phyloP scores from a whole-genome alignment of 2,888 invertebrate species.

The Fragum sueziense region DNA sequence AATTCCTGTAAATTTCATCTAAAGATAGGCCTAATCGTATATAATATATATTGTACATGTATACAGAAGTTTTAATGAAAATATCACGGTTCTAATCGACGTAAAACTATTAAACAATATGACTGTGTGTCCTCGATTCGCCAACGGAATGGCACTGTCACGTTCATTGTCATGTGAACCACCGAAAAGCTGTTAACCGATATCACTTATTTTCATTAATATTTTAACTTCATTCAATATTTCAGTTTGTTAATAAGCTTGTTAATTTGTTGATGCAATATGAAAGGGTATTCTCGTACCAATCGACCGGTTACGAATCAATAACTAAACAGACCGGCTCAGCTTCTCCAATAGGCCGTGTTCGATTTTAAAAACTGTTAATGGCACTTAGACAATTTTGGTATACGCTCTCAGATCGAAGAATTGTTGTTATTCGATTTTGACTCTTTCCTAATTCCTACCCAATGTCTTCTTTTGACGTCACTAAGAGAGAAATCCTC shows the following conservation, averaged over 20 bases:
- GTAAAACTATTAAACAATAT: not conserved
- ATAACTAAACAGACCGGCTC: not conserved
- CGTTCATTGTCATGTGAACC: not conserved
- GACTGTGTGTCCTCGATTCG: not conserved
- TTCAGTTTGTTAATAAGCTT: not conserved
- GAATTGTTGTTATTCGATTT: not conserved
- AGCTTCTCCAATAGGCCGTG: not conserved
- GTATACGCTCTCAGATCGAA: not conserved
- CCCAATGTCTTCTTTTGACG: not conserved
- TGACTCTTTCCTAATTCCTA: not conserved
- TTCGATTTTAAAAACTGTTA: conserved; percentile 7
- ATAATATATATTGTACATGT: too few relatives aligned
- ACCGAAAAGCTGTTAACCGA: not conserved
- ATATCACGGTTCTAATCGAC: too few relatives aligned
- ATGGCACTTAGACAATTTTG: conserved; percentile 10
- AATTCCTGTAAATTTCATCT: too few relatives aligned
- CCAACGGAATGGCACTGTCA: not conserved
- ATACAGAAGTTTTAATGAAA: too few relatives aligned
- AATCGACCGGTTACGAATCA: conserved; percentile 13
- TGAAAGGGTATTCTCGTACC: not conserved
- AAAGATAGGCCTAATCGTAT: too few relatives aligned
- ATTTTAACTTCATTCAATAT: not conserved
- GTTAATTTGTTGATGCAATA: not conserved
- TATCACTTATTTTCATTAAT: not conserved
- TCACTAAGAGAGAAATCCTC: not conserved